Evolutionary conservation across 2,797 vertebrate species (phyloP).

Genomic region (Epinephelus coioides): DNA sequence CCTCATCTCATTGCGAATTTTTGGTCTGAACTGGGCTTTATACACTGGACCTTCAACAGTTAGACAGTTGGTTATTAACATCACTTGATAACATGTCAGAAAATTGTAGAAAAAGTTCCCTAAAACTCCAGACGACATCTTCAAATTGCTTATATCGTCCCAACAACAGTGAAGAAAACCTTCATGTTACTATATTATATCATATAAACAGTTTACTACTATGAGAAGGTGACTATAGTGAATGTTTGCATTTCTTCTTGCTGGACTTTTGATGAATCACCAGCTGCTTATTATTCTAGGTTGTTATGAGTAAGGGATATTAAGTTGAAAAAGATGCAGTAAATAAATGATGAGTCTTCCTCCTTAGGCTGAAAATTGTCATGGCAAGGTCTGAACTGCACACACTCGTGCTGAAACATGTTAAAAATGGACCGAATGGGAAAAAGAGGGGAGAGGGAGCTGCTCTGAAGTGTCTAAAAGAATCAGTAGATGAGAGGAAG

Average conservation of each 20-base stretch:
- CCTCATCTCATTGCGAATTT: too few species aligned
- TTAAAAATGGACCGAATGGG: slow-evolving; percentile 19
- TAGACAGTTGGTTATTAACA: too few species aligned
- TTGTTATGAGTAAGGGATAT: not conserved
- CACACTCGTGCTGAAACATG: not conserved
- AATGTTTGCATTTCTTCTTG: not conserved
- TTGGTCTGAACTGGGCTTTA: too few species aligned
- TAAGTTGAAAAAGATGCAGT: slow-evolving; percentile 16
- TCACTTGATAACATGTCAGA: not conserved
- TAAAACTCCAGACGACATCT: not conserved
- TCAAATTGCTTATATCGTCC: not conserved
- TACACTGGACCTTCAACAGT: too few species aligned
- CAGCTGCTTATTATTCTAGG: not conserved
- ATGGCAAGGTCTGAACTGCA: slow-evolving; percentile 11
- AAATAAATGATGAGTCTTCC: slow-evolving; percentile 20
- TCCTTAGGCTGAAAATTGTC: slow-evolving; percentile 22
- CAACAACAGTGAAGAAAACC: not conserved
- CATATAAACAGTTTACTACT: not conserved
- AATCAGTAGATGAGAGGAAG: slow-evolving; percentile 5
- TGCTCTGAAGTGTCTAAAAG: slow-evolving; percentile 35
- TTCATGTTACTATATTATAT: not conserved
- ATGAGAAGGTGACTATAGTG: not conserved
- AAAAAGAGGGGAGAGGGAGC: slow-evolving; percentile 9
- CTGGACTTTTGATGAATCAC: not conserved
- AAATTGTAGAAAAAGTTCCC: not conserved